A percentile compares a stretch with the other conserved stretches of the same genome.
phyloP scores from a whole-genome alignment of 2,113 vertebrate genomes.

The Megalops atlanticus region DNA sequence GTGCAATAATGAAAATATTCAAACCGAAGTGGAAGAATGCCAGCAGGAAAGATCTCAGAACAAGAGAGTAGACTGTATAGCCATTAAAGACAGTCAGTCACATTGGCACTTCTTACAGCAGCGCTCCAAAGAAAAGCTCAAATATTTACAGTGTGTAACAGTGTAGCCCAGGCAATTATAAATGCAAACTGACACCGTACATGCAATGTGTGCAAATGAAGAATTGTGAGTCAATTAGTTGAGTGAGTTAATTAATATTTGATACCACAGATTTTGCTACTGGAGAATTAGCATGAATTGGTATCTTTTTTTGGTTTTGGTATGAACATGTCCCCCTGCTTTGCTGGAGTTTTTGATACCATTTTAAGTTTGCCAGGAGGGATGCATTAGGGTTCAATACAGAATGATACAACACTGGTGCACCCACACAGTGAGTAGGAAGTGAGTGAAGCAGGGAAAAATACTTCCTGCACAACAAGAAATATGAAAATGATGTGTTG shows the following conservation, averaged over 20 bases:
- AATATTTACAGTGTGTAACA: neutral
- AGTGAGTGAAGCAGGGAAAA: no score
- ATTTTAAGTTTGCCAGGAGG: no score
- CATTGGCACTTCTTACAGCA: conserved; percentile 5
- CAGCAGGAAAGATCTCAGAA: conserved; percentile 16
- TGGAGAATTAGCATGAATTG: neutral
- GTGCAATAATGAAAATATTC: conserved; percentile 33
- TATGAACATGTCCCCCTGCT: no score
- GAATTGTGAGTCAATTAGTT: neutral
- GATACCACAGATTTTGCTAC: neutral
- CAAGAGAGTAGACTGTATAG: conserved; percentile 1
- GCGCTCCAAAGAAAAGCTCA: neutral
- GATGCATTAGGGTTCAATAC: no score
- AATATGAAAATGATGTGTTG: no score
- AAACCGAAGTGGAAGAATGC: conserved; percentile 23
- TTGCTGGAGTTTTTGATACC: no score
- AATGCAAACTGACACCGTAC: neutral
- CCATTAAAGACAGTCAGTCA: neutral
- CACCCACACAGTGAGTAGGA: no score
- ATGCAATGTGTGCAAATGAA: neutral
- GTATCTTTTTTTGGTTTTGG: no score
- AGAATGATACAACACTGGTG: no score
- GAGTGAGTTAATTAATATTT: conserved; percentile 18
- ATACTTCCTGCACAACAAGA: no score
- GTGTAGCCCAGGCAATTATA: neutral